Conservation (phyloP, 2,113 vertebrate genomes). For the rat (Rattus norvegicus) region GRCr8 NC_086022.1:85874501-85875000, state of each 20-base stretch:
- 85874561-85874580: rapidly evolving
- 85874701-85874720: background rate
- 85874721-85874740: background rate
- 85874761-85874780: background rate
- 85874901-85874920: background rate
- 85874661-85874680: background rate
- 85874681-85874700: background rate
- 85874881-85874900: background rate
- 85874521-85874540: too few relatives aligned
- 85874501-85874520: background rate
- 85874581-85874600: background rate
- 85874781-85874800: background rate
- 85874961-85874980: background rate
- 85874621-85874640: background rate
- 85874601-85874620: background rate
- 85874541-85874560: rapidly evolving
- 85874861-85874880: background rate
- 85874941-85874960: too few relatives aligned
- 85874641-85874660: background rate
- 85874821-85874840: background rate
- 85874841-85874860: rapidly evolving
- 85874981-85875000: background rate
- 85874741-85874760: background rate
- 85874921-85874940: background rate
- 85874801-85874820: background rate